Percentiles rank a stretch among this genome's conserved stretches.
Evolutionary conservation across 2,888 invertebrate species (phyloP).

Genomic region (Acholoe squamosa): DNA sequence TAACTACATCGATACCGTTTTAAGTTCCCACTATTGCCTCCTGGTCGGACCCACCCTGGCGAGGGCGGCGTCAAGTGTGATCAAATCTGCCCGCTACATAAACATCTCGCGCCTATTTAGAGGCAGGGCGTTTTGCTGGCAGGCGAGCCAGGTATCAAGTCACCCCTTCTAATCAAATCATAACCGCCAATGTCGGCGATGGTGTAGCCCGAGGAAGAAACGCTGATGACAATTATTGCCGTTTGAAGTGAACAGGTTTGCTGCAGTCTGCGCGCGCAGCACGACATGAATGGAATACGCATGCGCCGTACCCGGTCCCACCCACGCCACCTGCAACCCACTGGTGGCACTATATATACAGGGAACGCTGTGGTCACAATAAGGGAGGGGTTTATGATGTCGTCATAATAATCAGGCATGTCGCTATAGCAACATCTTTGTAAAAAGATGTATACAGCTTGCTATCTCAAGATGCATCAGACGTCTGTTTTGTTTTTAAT

Average conservation of each 20-base stretch:
- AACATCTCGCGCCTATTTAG: constrained; percentile 21
- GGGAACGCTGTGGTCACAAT: background rate
- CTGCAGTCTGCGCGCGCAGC: background rate
- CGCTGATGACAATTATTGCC: constrained; percentile 38
- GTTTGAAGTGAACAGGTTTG: background rate
- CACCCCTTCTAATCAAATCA: constrained; percentile 46
- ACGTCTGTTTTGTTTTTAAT: too few relatives aligned
- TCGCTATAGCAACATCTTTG: too few relatives aligned
- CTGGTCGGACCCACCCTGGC: background rate
- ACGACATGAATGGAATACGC: constrained; percentile 25
- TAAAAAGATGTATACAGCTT: too few relatives aligned
- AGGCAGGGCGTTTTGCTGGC: background rate
- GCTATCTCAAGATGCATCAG: too few relatives aligned
- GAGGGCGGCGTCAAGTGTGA: background rate
- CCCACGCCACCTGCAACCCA: constrained; percentile 13
- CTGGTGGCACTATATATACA: background rate
- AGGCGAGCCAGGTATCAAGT: background rate
- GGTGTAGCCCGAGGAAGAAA: background rate
- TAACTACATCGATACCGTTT: constrained; percentile 6
- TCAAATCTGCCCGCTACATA: background rate
- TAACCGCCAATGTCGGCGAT: background rate
- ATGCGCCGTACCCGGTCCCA: background rate
- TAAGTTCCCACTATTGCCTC: constrained; percentile 18
- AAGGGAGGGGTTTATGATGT: background rate
- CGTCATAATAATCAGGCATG: background rate